Percentiles rank a stretch among this genome's conserved stretches.
Evolutionary conservation across 2,113 vertebrate species (phyloP).

Genomic region (Eolophus roseicapilla): DNA sequence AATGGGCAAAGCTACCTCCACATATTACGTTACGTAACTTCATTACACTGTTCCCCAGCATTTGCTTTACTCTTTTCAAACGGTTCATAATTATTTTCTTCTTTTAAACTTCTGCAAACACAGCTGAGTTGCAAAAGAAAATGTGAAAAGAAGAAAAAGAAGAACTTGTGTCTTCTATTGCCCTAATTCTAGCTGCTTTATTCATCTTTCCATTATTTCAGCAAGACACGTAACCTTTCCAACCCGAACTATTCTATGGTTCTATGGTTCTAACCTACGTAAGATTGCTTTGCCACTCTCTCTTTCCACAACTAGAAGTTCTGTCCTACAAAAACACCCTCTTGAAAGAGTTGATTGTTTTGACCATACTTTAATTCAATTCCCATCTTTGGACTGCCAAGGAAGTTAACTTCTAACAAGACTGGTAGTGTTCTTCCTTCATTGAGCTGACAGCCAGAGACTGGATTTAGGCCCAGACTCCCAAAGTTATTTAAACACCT

Average conservation of each 20-base stretch:
- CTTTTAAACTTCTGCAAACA: not conserved
- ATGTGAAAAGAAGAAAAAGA: not conserved
- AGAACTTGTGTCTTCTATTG: not conserved
- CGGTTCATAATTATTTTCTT: not conserved
- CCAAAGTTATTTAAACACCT: not conserved
- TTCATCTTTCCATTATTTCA: not conserved
- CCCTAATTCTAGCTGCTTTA: not conserved
- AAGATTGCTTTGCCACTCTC: not conserved
- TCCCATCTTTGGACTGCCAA: not conserved
- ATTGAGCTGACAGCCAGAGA: not conserved
- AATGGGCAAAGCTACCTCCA: not conserved
- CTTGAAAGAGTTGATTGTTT: not conserved
- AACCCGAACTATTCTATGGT: too few species aligned
- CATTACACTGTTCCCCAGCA: not conserved
- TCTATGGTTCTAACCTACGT: too few species aligned
- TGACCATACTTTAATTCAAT: not conserved
- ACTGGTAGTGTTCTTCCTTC: not conserved
- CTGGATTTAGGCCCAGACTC: constrained; percentile 3
- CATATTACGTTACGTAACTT: not conserved
- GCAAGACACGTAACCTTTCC: not conserved
- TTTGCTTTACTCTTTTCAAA: not conserved
- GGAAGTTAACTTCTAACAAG: constrained; percentile 7
- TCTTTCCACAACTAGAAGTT: not conserved
- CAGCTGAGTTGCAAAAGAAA: not conserved
- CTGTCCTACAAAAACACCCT: not conserved